A percentile compares a stretch with the other conserved stretches of the same genome.
Evolutionary conservation across 2,113 vertebrate species (phyloP).

Genomic region (Oreochromis spilurus): DNA sequence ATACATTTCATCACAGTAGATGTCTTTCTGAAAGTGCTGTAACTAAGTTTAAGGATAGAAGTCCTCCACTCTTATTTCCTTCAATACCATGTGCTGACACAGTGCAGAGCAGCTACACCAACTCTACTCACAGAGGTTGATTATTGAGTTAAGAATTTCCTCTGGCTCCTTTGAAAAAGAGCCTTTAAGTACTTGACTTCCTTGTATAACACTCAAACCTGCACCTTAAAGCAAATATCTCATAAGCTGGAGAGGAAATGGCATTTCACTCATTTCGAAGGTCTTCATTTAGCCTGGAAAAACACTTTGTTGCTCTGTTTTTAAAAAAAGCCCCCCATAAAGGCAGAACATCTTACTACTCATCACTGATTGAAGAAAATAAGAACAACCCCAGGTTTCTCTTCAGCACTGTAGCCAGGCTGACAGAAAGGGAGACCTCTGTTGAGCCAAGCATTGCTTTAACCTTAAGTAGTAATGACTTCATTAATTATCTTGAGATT

Average conservation of each 20-base stretch:
- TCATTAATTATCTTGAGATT: not conserved
- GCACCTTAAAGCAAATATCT: not conserved
- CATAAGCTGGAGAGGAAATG: not conserved
- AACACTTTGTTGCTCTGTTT: not conserved
- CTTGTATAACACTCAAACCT: not conserved
- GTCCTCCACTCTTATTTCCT: not conserved
- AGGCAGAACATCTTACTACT: not conserved
- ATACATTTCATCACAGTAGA: not conserved
- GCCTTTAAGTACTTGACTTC: not conserved
- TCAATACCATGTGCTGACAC: not conserved
- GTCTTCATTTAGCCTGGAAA: not conserved
- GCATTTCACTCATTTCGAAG: not conserved
- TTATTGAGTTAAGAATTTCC: not conserved
- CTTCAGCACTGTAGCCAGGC: not conserved
- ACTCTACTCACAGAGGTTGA: not conserved
- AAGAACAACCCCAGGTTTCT: not conserved
- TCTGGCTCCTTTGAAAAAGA: not conserved
- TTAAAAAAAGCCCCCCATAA: not conserved
- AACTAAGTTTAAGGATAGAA: not conserved
- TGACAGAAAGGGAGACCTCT: not conserved
- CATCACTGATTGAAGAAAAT: not conserved
- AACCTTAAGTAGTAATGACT: not conserved
- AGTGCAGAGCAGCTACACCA: not conserved
- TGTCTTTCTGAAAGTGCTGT: not conserved
- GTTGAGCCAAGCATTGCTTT: accelerated